Evolutionary conservation across 2,888 invertebrate genomes (phyloP).

Genomic region (Caenorhabditis sp.): DNA sequence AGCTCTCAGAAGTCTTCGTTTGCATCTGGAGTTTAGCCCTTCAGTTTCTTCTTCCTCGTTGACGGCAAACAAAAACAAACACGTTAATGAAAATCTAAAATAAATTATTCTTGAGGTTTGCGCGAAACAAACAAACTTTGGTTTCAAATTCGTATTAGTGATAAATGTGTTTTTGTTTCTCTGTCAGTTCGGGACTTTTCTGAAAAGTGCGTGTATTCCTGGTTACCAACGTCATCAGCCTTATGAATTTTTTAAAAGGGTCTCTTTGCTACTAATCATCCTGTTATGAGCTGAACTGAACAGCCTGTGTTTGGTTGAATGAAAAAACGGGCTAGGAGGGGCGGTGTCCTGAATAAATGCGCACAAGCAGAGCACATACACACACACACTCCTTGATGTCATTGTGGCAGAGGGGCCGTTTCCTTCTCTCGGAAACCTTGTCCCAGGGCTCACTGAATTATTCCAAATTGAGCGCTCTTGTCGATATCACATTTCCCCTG

Average conservation of each 20-base stretch:
- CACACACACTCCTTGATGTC: conserved; percentile 43
- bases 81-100: conserved; percentile 32
- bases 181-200: not conserved
- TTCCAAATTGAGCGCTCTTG: conserved; percentile 50
- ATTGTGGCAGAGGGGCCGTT: conserved; percentile 34
- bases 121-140: conserved; percentile 13
- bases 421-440: conserved; percentile 30
- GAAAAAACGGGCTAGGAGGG: conserved; percentile 9
- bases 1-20: conserved; percentile 22
- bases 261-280: conserved; percentile 8
- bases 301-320: not conserved
- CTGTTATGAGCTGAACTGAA: conserved; percentile 3
- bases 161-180: conserved; percentile 1
- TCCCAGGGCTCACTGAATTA: conserved; percentile 47
- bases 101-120: conserved; percentile 46
- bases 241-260: conserved; percentile 34
- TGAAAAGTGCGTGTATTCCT: not conserved
- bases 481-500: conserved; percentile 50
- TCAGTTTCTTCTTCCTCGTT: not conserved
- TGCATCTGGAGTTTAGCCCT: conserved; percentile 26
- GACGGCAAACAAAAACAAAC: not conserved
- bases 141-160: conserved; percentile 13
- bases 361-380: not conserved
- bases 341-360: conserved; percentile 26
- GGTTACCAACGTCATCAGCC: conserved; percentile 2